phyloP scores from a whole-genome alignment of 1,140 invertebrate genomes.

The Drosophila kohkoa region DNA sequence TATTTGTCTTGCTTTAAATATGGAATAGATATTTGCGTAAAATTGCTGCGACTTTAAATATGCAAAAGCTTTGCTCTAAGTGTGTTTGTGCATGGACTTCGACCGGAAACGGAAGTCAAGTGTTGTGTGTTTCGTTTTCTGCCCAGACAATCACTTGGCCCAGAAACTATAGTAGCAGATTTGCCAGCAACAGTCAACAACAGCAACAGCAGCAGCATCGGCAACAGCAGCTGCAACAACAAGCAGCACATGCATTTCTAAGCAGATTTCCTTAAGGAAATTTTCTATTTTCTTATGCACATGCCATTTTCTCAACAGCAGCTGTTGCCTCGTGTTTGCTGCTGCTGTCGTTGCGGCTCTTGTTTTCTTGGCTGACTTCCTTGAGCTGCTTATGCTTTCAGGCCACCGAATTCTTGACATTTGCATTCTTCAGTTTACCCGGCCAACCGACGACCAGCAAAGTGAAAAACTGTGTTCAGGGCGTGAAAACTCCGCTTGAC shows the following conservation, averaged over 20 bases:
- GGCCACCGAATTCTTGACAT: constrained; percentile 65
- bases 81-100: constrained; percentile 13
- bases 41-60: constrained; percentile 50
- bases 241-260: constrained; percentile 67
- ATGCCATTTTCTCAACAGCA: constrained; percentile 69
- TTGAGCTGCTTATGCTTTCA: constrained; percentile 58
- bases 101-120: constrained; percentile 75
- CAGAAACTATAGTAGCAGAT: constrained; percentile 42
- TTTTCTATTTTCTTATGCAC: constrained; percentile 73
- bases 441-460: constrained; percentile 24
- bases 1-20: constrained; percentile 68
- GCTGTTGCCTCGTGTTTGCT: constrained; percentile 32
- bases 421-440: constrained; percentile 64
- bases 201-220: constrained; percentile 4
- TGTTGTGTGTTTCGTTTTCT: constrained; percentile 43
- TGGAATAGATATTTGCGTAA: constrained; percentile 66
- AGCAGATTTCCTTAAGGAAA: constrained; percentile 75
- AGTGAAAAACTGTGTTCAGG: constrained; percentile 68
- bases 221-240: constrained; percentile 10
- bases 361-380: constrained; percentile 33
- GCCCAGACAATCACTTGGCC: constrained; percentile 50
- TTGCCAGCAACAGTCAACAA: constrained; percentile 10
- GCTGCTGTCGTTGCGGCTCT: not conserved
- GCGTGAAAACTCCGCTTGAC: constrained; percentile 15
- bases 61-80: constrained; percentile 28